Percentiles rank a stretch among this genome's conserved stretches.
Evolutionary conservation across 2,797 vertebrate species (phyloP).

Genomic region (Enteromius afrohamiltoni): DNA sequence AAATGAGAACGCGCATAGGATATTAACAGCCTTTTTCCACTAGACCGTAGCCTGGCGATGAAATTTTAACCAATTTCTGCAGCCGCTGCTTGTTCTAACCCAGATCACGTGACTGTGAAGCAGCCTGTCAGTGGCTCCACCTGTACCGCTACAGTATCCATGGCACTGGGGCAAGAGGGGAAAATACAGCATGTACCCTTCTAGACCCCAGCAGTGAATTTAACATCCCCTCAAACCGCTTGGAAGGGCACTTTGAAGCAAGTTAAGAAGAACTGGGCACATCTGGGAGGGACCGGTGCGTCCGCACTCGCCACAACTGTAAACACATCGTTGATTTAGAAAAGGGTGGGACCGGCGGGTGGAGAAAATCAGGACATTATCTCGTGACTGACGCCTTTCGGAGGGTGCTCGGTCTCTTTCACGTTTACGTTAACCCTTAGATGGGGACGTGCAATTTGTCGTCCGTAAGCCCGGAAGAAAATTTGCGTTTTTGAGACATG

Average conservation of each 20-base stretch:
- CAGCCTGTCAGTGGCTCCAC: conserved; percentile 82
- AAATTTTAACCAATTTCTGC: conserved; percentile 65
- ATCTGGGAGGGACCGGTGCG: neutral
- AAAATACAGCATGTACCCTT: conserved; percentile 39
- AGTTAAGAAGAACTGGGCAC: neutral
- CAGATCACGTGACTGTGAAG: conserved; percentile 78
- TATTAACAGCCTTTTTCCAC: conserved; percentile 46
- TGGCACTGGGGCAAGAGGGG: conserved; percentile 66
- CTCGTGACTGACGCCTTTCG: neutral
- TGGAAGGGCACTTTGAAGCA: neutral
- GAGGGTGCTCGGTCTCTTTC: neutral
- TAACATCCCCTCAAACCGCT: neutral
- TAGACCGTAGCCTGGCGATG: conserved; percentile 46
- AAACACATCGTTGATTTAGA: conserved; percentile 1
- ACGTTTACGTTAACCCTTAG: neutral
- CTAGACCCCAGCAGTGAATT: neutral
- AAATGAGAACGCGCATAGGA: conserved; percentile 20
- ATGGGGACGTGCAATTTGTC: neutral
- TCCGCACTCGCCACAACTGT: neutral
- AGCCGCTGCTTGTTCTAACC: conserved; percentile 76
- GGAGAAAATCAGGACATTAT: conserved; percentile 14
- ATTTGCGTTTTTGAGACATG: neutral
- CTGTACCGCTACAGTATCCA: conserved; percentile 80
- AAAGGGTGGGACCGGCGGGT: conserved; percentile 2
- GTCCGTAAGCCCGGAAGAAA: neutral